Conservation (phyloP, 2,797 vertebrate species). For the Sebastes cheni region DNA sequence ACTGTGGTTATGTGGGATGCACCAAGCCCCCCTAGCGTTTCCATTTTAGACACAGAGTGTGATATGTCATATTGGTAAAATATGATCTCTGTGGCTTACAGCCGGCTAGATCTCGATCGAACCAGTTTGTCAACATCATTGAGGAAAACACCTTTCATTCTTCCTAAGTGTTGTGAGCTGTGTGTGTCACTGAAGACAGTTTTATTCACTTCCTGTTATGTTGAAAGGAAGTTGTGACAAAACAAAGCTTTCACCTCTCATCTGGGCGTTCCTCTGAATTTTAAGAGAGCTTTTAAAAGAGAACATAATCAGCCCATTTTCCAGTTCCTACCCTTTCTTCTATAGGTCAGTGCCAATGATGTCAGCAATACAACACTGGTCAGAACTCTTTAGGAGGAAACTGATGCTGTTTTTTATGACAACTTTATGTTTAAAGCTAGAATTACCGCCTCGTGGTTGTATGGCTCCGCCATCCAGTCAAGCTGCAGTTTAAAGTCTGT, state of each 20-base stretch:
- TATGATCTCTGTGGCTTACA: neutral
- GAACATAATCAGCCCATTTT: neutral
- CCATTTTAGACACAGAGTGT: constrained; percentile 2
- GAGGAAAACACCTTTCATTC: neutral
- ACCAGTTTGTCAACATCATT: neutral
- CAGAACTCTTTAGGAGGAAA: neutral
- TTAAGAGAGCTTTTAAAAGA: neutral
- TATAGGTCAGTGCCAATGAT: neutral
- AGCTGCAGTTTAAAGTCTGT: neutral
- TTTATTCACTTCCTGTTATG: constrained; percentile 21
- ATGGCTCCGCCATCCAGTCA: accelerated
- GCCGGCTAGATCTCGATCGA: neutral
- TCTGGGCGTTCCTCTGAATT: neutral
- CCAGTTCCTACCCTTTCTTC: neutral
- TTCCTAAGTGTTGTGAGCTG: neutral
- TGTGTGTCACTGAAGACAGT: neutral
- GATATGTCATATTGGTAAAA: neutral
- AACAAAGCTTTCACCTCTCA: neutral
- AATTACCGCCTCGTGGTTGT: neutral
- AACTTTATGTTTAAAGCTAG: neutral
- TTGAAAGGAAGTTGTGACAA: constrained; percentile 2
- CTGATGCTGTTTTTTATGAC: neutral
- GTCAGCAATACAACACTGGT: neutral
- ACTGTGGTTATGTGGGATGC: constrained; percentile 2
- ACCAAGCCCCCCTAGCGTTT: constrained; percentile 1